Conservation (phyloP, 1,140 invertebrate genomes). For the Hylaeus anthracinus region DNA sequence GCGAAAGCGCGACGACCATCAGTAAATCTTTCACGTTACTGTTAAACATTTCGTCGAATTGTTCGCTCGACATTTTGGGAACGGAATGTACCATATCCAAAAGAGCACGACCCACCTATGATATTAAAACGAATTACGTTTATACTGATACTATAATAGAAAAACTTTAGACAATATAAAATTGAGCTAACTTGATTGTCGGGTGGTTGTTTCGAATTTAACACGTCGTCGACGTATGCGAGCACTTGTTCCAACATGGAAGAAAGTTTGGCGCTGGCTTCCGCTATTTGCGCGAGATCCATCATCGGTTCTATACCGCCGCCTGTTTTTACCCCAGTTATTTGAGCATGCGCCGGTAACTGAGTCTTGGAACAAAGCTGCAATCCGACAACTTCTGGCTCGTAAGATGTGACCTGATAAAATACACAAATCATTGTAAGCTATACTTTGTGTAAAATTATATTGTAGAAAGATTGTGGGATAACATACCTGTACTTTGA, state of each 20-base stretch:
- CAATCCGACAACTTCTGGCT: conserved; percentile 93
- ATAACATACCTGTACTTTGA: conserved; percentile 86
- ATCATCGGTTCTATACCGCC: conserved; percentile 89
- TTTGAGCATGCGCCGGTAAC: conserved; percentile 60
- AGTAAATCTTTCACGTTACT: conserved; percentile 97
- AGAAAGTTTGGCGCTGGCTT: conserved; percentile 89
- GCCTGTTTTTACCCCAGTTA: conserved; percentile 72
- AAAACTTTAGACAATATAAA: not conserved
- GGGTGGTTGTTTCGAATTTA: conserved; percentile 87
- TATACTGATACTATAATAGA: not conserved
- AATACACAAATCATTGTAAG: not conserved
- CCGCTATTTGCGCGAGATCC: conserved; percentile 93
- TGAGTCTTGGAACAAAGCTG: conserved; percentile 90
- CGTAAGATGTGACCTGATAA: conserved; percentile 87
- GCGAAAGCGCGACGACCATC: conserved; percentile 97
- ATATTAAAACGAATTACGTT: conserved; percentile 14
- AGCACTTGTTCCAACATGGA: conserved; percentile 90
- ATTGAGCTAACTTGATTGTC: conserved; percentile 83
- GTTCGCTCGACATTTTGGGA: conserved; percentile 93
- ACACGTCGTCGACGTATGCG: conserved; percentile 93
- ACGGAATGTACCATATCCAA: conserved; percentile 94
- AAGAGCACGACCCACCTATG: conserved; percentile 89
- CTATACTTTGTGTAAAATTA: not conserved
- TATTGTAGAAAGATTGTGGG: not conserved
- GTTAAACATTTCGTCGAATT: conserved; percentile 97